Evolutionary conservation across 37 sponge, comb jelly and placozoan species (phyloP).

Genomic region (Beroe ovata): DNA sequence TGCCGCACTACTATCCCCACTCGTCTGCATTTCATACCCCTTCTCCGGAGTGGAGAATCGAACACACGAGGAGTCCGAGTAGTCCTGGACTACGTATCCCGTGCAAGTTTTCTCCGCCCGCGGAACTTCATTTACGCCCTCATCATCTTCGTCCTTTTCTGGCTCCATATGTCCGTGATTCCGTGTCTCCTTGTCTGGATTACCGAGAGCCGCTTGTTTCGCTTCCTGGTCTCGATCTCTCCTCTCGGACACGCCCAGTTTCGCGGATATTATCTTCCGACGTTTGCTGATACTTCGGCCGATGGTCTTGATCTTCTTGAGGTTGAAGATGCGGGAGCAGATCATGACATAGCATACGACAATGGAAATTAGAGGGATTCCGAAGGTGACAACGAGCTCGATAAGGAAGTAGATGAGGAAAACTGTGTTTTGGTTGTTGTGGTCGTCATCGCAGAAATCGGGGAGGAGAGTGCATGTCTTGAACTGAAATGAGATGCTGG

Average conservation of each 20-base stretch:
- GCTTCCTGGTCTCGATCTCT: background rate
- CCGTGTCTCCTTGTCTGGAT: background rate
- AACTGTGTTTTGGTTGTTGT: background rate
- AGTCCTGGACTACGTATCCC: background rate
- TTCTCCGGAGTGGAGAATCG: background rate
- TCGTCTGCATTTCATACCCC: background rate
- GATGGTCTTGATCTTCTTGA: slow-evolving; percentile 50
- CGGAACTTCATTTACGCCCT: background rate
- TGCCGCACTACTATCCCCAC: background rate
- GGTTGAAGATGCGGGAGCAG: slow-evolving; percentile 14
- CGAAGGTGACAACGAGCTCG: slow-evolving; percentile 19
- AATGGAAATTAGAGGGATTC: background rate
- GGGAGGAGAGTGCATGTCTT: slow-evolving; percentile 7
- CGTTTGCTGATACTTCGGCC: background rate
- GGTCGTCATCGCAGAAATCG: background rate
- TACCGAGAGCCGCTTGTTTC: background rate
- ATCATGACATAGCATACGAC: slow-evolving; percentile 3
- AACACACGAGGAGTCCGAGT: background rate
- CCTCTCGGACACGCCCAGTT: background rate
- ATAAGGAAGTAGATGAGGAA: slow-evolving; percentile 23
- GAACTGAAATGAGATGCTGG: slow-evolving; percentile 12
- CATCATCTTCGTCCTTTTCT: background rate
- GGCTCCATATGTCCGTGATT: background rate
- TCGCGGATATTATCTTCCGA: background rate
- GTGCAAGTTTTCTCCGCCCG: background rate